Evolutionary conservation across 2,888 invertebrate species (phyloP), one percentile per base, ranked within the genome.

Genomic region (Perizoma affinitatum): DNA sequence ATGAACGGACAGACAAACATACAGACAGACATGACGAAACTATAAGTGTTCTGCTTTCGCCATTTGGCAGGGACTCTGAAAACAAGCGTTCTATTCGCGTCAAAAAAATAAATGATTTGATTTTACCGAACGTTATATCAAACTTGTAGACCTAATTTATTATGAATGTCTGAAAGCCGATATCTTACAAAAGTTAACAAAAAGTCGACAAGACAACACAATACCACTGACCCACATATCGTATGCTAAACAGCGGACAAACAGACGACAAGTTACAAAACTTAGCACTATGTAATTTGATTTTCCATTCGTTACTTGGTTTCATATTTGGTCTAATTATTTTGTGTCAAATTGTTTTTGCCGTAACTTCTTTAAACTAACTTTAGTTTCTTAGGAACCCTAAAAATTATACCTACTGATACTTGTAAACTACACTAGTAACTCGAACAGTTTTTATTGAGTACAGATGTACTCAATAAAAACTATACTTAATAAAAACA

Each of bases 261-360:
- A 59, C 41, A 41, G 36, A 49, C 52, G 54, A 54, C 62, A 63
- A 45, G 54, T 58, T 51, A 54, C 51, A 48, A 55, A 58, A 62
- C 38, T 58, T 63, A 55, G 41, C 58, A 58, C 51, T 47, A 41
- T 47, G 46, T 58, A 45, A 47, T 54, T 61, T 58, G 47, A 41
- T 52, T 54, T 51, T 36, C 38, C 36, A 10, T 54, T 46, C 53
- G 56, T 53, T 45, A 41, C 41, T 45, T 36, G 11, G 47, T 45
- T 36, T 45, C 60, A 43, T 55, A 52, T 61, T 48, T 61, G 54
- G 50, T 49, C 49, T 54, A 58, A 54, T 58, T 58, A 54, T 44
- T 35, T 40, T 11, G 49, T 58, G 53, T 51, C 46, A 41, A 48
- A 48, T 42, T n/a, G n/a, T n/a, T n/a, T 53, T 22, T 22, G 22